Conservation (phyloP, 2,888 invertebrate species). For the Hydroisotoma schaefferi region DNA sequence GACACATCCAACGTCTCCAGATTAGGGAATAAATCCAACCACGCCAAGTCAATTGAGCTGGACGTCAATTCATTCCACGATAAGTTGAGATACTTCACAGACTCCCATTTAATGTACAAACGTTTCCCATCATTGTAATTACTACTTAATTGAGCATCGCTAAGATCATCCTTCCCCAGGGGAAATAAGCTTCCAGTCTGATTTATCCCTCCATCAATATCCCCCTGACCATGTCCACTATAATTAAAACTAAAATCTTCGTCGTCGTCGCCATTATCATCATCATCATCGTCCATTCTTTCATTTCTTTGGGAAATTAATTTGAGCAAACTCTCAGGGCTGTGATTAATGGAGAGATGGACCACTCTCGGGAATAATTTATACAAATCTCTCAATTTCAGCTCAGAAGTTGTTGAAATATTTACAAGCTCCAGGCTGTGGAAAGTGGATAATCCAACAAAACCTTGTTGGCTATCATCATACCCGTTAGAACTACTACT, state of each 20-base stretch:
- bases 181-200: not conserved
- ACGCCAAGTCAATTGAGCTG: constrained; percentile 1
- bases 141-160: too few species aligned
- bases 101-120: constrained; percentile 26
- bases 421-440: not conserved
- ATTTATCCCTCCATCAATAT: not conserved
- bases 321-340: not conserved
- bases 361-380: not conserved
- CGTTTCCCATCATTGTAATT: not conserved
- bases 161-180: too few species aligned
- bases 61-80: constrained; percentile 26
- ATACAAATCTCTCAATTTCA: not conserved
- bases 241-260: not conserved
- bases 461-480: too few species aligned
- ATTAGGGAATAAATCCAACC: constrained; percentile 22
- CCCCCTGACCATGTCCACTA: not conserved
- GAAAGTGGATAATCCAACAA: too few species aligned
- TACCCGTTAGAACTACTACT: too few species aligned
- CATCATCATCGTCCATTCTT: not conserved
- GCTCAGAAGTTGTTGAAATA: not conserved
- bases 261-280: not conserved
- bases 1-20: constrained; percentile 30
- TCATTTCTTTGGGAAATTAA: not conserved
- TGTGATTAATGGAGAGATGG: not conserved
- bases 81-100: constrained; percentile 26